Base-by-base conservation (phyloP, 2,113 vertebrate species). In the Rhagologus leucostigma region DNA sequence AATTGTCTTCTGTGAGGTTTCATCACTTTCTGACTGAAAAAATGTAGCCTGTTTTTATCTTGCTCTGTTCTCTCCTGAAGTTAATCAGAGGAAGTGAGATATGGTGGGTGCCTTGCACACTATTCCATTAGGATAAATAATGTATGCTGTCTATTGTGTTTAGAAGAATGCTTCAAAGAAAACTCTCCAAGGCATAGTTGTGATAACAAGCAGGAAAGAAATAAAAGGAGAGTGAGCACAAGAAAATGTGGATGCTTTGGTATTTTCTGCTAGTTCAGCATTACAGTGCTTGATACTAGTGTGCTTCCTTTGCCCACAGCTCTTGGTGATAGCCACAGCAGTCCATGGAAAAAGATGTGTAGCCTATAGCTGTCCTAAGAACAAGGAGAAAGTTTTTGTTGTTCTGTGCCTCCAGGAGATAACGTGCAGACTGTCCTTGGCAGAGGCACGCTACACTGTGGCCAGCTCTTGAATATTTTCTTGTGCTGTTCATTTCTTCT, bases 161-260 rank as follows among this genome's bases (percentile, higher is more conserved):
- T 93, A 67, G 49, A 92, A 90, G 33, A 91, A 86, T 81, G 32
- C 42, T 92, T 84, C 71, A 80, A 86, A 90, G 44, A 90, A 95
- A 92, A 81, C 35, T 83, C 49, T 95, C 33, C 44, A 9, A 90
- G 52, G 52, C 49, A 41, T 55, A 84, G 71, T 93, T 86, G 46
- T 93, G 90, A 88, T 96, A 95, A 81, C 68, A 94, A 70, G 57
- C 68, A 74, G 60, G 26, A 88, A 81, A 93, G 20, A 94, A 94
- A 91, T 9, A 85, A 91, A 83, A 88, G 29, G 41, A 89, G 32
- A 91, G 78, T 29, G 19, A 85, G 67, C 75, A 52, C 32, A 70
- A 87, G 67, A 69, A 94, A 86, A 69, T 56, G 8, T 56, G 85
- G 35, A 39, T 85, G 18, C 59, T 94, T 89, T 76, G 46, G 71